These are phyloP conservation scores for Paraescarpia echinospica DNA, from an alignment of 1,140 invertebrate species.

Conservation along the genomic window DNA sequence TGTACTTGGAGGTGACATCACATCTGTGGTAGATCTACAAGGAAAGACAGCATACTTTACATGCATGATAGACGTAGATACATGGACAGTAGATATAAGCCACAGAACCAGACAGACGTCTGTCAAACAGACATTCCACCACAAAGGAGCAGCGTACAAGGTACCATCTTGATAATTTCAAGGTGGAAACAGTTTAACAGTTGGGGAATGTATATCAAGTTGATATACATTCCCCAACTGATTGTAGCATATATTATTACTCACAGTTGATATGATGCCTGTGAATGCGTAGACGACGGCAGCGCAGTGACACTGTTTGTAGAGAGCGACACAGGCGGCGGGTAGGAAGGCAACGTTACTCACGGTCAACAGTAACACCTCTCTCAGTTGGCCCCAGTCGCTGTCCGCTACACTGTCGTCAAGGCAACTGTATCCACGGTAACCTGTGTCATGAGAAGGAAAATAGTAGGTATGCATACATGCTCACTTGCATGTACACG, in stretches of 20 bases:
- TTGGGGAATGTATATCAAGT: too few relatives aligned
- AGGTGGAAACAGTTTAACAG: too few relatives aligned
- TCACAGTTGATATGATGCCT: conserved; percentile 81
- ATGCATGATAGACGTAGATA: too few relatives aligned
- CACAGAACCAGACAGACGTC: too few relatives aligned
- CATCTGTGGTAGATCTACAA: conserved; percentile 70
- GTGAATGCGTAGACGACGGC: conserved; percentile 79
- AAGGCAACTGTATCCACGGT: conserved; percentile 79
- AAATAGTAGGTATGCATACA: background rate
- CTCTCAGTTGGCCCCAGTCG: conserved; percentile 67
- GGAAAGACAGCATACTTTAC: conserved; percentile 26
- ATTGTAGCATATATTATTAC: conserved; percentile 28
- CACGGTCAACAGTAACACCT: conserved; percentile 76
- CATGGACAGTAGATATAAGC: too few relatives aligned
- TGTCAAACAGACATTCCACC: too few relatives aligned
- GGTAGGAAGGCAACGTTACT: conserved; percentile 86
- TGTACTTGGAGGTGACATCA: conserved; percentile 59
- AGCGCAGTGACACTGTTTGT: conserved; percentile 78
- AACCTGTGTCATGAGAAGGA: conserved; percentile 58
- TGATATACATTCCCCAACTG: too few relatives aligned
- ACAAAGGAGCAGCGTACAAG: too few relatives aligned
- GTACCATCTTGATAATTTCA: too few relatives aligned
- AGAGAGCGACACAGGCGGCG: conserved; percentile 74
- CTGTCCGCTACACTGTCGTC: conserved; percentile 76
- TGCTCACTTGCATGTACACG: background rate